phyloP scores from a whole-genome alignment of 2,888 invertebrate genomes.

The Monopis laevigella region DNA sequence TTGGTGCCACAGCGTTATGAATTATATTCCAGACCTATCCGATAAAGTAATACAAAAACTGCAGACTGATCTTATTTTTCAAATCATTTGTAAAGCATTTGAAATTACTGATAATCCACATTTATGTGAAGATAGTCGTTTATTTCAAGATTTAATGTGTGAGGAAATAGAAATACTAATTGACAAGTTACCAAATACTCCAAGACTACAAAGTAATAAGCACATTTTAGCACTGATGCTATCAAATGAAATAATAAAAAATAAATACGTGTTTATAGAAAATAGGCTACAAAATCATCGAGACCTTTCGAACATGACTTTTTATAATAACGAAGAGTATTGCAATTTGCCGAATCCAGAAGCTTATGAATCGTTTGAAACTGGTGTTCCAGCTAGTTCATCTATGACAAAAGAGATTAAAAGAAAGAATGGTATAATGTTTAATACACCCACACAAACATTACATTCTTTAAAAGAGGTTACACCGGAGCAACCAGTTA shows the following conservation, averaged over 20 bases:
- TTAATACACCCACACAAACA: too few species aligned
- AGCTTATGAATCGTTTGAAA: constrained; percentile 1
- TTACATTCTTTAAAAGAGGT: too few species aligned
- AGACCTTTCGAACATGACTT: neutral
- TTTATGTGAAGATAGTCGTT: neutral
- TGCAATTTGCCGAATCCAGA: too few species aligned
- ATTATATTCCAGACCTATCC: neutral
- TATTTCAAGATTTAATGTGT: constrained; percentile 5
- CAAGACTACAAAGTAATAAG: neutral
- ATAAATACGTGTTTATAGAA: neutral
- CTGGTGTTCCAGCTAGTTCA: neutral
- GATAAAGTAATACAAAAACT: neutral
- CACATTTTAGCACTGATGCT: neutral
- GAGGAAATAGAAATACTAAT: constrained; percentile 1
- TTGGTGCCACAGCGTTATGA: neutral
- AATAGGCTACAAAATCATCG: neutral
- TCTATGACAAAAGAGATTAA: too few species aligned
- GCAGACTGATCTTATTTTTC: neutral
- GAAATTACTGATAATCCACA: neutral
- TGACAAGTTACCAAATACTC: neutral
- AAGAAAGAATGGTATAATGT: too few species aligned
- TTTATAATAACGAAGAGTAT: neutral
- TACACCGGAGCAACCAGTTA: too few species aligned
- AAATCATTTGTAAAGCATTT: constrained; percentile 4
- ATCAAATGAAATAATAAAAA: constrained; percentile 5